Conservation (phyloP, 2,113 vertebrate genomes). For the Camelus dromedarius region DNA sequence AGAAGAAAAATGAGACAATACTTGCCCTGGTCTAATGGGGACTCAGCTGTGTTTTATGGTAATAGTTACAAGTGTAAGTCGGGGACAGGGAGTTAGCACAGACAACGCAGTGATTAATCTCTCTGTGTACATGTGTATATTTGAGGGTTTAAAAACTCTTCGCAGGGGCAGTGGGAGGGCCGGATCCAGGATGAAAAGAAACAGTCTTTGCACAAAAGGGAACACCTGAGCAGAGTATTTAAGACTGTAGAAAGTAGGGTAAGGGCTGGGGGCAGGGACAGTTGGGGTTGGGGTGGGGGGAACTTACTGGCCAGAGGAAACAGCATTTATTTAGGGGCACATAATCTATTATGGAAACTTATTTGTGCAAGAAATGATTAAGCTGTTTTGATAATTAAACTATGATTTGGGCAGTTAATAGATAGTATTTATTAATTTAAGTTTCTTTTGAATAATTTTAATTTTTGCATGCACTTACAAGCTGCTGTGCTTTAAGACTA, state of each 20-base stretch:
- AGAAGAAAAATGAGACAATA: background rate
- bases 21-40: background rate
- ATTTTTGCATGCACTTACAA: conserved; percentile 14
- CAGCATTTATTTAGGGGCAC: background rate
- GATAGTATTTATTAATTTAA: background rate
- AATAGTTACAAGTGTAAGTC: background rate
- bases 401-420: background rate
- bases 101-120: background rate
- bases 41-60: background rate
- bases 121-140: background rate
- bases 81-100: background rate
- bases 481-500: background rate
- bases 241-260: background rate
- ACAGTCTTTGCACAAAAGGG: background rate
- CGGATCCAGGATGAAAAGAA: too few species aligned
- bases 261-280: background rate
- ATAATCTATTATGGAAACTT: background rate
- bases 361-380: background rate
- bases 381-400: background rate
- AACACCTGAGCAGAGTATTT: background rate
- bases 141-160: background rate
- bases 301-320: background rate
- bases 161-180: too few species aligned
- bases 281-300: background rate
- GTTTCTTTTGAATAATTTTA: background rate